Percentiles rank a stretch among this genome's conserved stretches.
phyloP scores from a whole-genome alignment of 2,797 vertebrate genomes.

The Squalus acanthias region DNA sequence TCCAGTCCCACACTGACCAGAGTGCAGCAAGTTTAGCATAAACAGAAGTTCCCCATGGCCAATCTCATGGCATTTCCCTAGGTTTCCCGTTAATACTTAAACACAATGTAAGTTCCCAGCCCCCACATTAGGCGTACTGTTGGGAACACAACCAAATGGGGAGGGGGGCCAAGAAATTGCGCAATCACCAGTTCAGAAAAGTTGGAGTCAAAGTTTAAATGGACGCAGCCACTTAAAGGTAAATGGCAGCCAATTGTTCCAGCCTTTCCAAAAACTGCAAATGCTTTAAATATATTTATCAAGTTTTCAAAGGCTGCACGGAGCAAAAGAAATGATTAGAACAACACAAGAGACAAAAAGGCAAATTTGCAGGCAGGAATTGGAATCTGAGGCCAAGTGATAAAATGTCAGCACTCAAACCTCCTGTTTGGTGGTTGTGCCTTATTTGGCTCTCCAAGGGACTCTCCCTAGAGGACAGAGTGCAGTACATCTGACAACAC shows the following conservation, averaged over 20 bases:
- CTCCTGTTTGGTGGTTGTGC: not conserved
- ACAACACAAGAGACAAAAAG: not conserved
- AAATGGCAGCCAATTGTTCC: not conserved
- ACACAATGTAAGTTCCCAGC: not conserved
- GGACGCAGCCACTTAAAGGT: not conserved
- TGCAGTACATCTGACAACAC: not conserved
- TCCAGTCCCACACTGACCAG: not conserved
- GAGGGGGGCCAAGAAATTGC: not conserved
- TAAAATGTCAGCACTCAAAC: not conserved
- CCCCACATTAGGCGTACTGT: not conserved
- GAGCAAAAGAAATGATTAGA: not conserved
- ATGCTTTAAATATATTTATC: not conserved
- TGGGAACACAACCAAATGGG: not conserved
- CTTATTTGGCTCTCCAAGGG: not conserved
- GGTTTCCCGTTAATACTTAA: not conserved
- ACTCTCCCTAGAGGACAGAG: not conserved
- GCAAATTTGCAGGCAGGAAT: not conserved
- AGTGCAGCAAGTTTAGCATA: not conserved
- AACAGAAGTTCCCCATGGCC: not conserved
- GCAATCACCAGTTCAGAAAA: not conserved
- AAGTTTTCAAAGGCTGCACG: not conserved
- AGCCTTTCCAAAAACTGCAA: not conserved
- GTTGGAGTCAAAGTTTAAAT: not conserved
- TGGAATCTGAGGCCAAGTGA: not conserved
- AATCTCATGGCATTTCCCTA: not conserved